Base-by-base conservation (phyloP, 1,140 invertebrate species). In the Drosophila lowei region DNA sequence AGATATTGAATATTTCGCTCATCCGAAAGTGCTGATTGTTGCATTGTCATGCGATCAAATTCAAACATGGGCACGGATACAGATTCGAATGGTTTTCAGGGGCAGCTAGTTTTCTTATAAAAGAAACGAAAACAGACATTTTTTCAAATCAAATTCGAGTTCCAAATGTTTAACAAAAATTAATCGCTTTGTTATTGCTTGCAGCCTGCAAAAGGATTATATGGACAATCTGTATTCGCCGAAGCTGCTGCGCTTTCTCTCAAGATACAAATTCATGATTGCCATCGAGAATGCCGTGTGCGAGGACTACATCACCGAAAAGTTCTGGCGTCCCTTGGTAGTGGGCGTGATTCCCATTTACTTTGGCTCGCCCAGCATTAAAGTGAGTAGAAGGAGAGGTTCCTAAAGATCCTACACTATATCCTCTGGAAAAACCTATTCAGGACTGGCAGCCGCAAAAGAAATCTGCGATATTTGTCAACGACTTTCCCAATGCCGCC, bases 301-400 rank as follows among this genome's bases (percentile, higher is more conserved):
- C 91, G 92, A 96, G 21, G 97, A 98, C 92, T 98, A 98, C 90
- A 94, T 98, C 2, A 97, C 97, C 2, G 97, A 98, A 92, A 98
- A 98, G 88, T 93, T 97, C 44, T 98, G 96, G 96, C 92, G 96
- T n/a, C 94, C 96, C 0, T 92, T 98, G 8, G 93, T 94, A 56
- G 93, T 95, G 11, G 97, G 97, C 2, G 93, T 94, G 21, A 93
- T 98, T 47, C 97, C 97, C 9, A 94, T 98, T 75, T 97, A 97
- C 83, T 94, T 95, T 86, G 97, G 96, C 9, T 96, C 96, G 1
- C 94, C 95, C 6, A 93, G 93, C 8, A 91, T 93, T 62, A 90
- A 70, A 21, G 90, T 89, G 16, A 79, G 67, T 54, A 3, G n/a
- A 38, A 1, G 30, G 30, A 1, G 9, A 18, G n/a, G n/a, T 15